Base-by-base conservation (phyloP, 2,113 vertebrate species). In the Embiotoca jacksoni region DNA sequence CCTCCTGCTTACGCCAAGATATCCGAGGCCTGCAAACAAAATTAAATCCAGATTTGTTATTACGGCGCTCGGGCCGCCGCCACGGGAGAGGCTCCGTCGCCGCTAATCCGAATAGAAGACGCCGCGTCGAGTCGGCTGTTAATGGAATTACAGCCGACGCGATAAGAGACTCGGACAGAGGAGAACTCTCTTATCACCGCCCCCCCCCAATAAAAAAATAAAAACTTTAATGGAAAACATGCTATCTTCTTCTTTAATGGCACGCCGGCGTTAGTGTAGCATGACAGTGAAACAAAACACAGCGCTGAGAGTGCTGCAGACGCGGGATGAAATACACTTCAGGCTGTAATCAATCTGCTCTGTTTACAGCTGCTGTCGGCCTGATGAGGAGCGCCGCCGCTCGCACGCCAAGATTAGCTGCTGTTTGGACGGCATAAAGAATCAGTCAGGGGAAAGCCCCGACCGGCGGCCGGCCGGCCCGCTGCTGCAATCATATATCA, bases 281-380 rank as follows among this genome's bases (percentile, higher is more conserved):
- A 3, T 72, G 85, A 80, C 78, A 68, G 77, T 76, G 49, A 74
- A 88, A 87, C 83, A 78, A 78, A 76, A 81, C 41, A 54, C 67
- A 23, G 23, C 23, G 23, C 23, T 23, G 23, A 23, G 15, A 32
- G 65, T 64, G 69, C 64, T 59, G 60, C 64, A 50, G 82, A 52
- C 53, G 82, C 39, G 1, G 71, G 50, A 77, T 78, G 72, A 82
- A 85, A 85, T 49, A 36, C 77, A 67, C 85, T 68, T 71, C 66
- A 54, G 76, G 72, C 68, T 50, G 80, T 81, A 41, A 92, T 89
- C 90, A 79, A 76, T 89, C 83, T 85, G 82, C 63, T 39, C 77
- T 88, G 88, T 92, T 93, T 92, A 89, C 83, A 67, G 86, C 55
- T n/a, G 37, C 73, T 77, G 83, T 83, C 83, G 4, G 80, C 72